Evolutionary conservation across 2,888 invertebrate genomes (phyloP).

Genomic region (Cephus nigrinus): DNA sequence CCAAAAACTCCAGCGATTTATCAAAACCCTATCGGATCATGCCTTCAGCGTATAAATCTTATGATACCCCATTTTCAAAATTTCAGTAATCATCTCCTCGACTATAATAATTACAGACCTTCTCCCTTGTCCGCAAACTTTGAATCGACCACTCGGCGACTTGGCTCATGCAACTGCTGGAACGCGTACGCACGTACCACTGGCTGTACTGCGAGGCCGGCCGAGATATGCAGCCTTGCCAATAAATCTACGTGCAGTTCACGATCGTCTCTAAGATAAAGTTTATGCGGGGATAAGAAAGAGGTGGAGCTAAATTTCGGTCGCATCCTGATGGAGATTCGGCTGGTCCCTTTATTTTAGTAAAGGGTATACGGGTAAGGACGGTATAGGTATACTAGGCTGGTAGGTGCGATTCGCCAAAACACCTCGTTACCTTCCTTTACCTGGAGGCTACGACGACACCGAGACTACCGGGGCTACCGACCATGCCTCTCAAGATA

Average conservation of each 20-base stretch:
- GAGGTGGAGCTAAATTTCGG: slow-evolving; percentile 26
- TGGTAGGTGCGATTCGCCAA: background rate
- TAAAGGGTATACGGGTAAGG: background rate
- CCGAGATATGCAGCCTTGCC: slow-evolving; percentile 27
- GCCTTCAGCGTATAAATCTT: background rate
- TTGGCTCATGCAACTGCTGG: background rate
- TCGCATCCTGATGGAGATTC: slow-evolving; percentile 16
- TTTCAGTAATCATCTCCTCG: background rate
- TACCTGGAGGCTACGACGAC: background rate
- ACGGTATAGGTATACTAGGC: background rate
- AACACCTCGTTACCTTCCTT: background rate
- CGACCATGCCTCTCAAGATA: background rate
- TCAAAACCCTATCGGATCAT: background rate
- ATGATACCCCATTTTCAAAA: background rate
- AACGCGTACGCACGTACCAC: slow-evolving; percentile 19
- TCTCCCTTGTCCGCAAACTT: background rate
- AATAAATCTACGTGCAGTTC: slow-evolving; percentile 43
- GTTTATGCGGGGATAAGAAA: slow-evolving; percentile 24
- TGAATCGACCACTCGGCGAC: background rate
- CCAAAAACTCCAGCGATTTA: background rate
- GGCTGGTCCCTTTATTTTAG: background rate
- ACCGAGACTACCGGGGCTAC: background rate
- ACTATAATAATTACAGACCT: background rate
- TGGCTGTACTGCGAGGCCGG: background rate
- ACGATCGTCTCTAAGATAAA: slow-evolving; percentile 46